Conservation (phyloP, 2,888 invertebrate genomes). For the Adelphocoris suturalis region DNA sequence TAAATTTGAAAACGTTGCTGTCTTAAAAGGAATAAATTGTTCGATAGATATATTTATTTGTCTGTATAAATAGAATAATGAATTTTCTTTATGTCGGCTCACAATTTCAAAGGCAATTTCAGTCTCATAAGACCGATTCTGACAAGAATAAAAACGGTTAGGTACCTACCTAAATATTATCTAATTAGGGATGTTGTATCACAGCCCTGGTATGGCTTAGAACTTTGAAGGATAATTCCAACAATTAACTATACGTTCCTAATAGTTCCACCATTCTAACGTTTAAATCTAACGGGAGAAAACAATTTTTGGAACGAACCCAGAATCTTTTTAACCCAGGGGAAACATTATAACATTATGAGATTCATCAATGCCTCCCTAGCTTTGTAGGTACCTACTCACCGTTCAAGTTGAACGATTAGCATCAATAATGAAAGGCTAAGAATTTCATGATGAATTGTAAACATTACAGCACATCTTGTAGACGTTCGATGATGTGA, state of each 20-base stretch:
- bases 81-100: neutral
- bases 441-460: neutral
- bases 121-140: conserved; percentile 43
- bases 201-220: conserved; percentile 66
- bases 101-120: conserved; percentile 59
- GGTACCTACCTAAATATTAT: conserved; percentile 21
- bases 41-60: neutral
- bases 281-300: conserved; percentile 3
- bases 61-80: conserved; percentile 23
- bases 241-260: conserved; percentile 37
- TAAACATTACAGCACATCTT: neutral
- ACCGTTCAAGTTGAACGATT: neutral
- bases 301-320: conserved; percentile 34
- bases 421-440: neutral
- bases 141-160: conserved; percentile 48
- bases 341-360: neutral
- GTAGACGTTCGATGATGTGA: neutral
- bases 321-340: neutral
- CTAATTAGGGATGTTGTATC: conserved; percentile 58
- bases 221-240: conserved; percentile 30
- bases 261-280: conserved; percentile 34
- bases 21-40: too few relatives aligned
- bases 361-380: neutral
- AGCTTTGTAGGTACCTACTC: too few relatives aligned
- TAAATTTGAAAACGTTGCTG: neutral